Evolutionary conservation across 1,140 invertebrate genomes (phyloP).

Genomic region (Sitobion miscanthi): DNA sequence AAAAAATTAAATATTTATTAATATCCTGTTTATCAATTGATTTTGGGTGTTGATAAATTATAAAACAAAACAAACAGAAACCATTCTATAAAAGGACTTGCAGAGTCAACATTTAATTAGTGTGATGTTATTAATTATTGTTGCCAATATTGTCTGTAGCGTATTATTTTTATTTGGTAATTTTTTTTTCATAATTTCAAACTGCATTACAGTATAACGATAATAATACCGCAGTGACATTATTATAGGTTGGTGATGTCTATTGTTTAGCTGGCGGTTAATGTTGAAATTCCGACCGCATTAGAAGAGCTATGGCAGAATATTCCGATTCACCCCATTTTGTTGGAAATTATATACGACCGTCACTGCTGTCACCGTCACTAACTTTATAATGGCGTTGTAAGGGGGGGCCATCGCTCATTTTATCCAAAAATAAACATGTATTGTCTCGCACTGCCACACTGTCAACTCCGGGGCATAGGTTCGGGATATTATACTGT

Average conservation of each 20-base stretch:
- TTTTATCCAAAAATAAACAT: constrained; percentile 6
- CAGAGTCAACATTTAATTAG: too few species aligned
- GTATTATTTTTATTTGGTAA: background rate
- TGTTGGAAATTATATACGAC: background rate
- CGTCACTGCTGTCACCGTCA: background rate
- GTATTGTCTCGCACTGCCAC: background rate
- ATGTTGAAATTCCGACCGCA: background rate
- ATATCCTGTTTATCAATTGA: background rate
- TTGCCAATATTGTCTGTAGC: background rate
- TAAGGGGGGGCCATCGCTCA: background rate
- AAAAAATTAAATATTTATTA: background rate
- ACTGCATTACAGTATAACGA: background rate
- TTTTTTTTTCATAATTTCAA: background rate
- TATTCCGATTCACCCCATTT: background rate
- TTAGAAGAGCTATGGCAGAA: background rate
- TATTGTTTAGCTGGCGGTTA: background rate
- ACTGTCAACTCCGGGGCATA: background rate
- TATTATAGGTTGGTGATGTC: background rate
- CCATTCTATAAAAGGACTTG: background rate
- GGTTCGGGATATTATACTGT: background rate
- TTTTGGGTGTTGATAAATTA: background rate
- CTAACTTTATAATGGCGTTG: constrained; percentile 1
- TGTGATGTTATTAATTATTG: background rate
- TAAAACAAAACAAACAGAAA: background rate
- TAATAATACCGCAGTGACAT: background rate